Evolutionary conservation across 2,797 vertebrate species (phyloP), one percentile per base, ranked within the genome.

Genomic region (Bovichtus variegatus): DNA sequence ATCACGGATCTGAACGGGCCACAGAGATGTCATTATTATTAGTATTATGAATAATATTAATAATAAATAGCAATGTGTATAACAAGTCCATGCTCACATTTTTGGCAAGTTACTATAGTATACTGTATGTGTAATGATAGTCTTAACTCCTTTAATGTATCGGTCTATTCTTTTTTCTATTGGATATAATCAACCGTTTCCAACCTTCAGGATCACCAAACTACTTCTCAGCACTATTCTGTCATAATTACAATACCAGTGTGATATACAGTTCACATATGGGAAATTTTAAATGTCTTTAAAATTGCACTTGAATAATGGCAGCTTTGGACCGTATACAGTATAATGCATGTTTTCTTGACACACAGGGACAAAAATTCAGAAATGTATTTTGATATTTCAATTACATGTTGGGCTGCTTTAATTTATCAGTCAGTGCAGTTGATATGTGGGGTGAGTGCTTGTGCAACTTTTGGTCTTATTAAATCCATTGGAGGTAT

Each of bases 381-480:
- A 34, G 4, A 76, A 19, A 41, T 68, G 2, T 12, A 34, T 53
- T 63, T 51, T 55, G 18, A 43, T 63, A 54, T 57, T 54, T 64
- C 1, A 44, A 62, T 50, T 36, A 63, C 25, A 8, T 54, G 6
- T 19, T 16, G 51, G 50, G 6, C 2, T 16, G 6, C 66, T 47
- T 3, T 15, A 0, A 53, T 70, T 53, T 36, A 61, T 43, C 13
- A 36, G 15, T 72, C 19, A n/a, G 3, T 49, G 47, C 34, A 5
- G 38, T 57, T 79, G 23, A 60, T 62, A 2, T 78, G 40, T 74
- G 54, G 70, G 68, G 46, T 74, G 27, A 66, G 84, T 92, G 92
- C 84, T 93, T 93, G 88, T 93, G 92, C 71, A 84, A 94, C 92
- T 53, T 67, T 41, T 68, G 6, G 19, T 63, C 18, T 53, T 61